Evolutionary conservation across 2,113 vertebrate species (phyloP), one percentile per base, ranked within the genome.

Genomic region (Henicopernis longicauda): DNA sequence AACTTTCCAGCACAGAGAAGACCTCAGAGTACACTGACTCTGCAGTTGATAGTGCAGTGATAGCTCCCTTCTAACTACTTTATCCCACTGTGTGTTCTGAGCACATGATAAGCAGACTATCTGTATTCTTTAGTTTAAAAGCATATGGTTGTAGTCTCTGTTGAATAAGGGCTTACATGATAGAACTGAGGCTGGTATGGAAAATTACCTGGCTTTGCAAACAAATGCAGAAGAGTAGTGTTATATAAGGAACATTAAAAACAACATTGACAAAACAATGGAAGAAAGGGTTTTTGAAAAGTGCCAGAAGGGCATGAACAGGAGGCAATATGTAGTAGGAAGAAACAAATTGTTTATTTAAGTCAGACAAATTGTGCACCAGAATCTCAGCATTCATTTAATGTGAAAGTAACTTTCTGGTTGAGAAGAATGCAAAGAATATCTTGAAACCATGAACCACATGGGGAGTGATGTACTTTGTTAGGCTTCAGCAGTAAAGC

Each of bases 391-490:
- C 0, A 0, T 84, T 93, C 16, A 40, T 71, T 89, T 84, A 77
- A 65, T 45, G 52, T 11, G 19, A 73, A 88, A 81, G 36, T 54
- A 81, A 84, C 47, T 94, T 88, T 77, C 52, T 84, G 47, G 63
- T 69, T 82, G 31, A 67, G 82, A 93, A 50, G 54, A 82, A 90
- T 77, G 34, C 47, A 73, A 88, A 92, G 55, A 91, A 62, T 90
- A 67, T 52, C 38, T 72, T 73, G 72, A 80, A 86, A 94, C 31
- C 16, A 14, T 61, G 59, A 86, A 70, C 19, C 0, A 2, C 13
- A 34, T 76, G 31, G n/a, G 66, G 50, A 66, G 44, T 66, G 61
- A 80, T 73, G 70, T 59, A 50, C 50, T 90, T 82, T 36, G 16
- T 34, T 34, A 90, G 38, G 66, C 70, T 93, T 74, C 44, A 81